Conservation (phyloP, 2,797 vertebrate species). For the Anniella stebbinsi region DNA sequence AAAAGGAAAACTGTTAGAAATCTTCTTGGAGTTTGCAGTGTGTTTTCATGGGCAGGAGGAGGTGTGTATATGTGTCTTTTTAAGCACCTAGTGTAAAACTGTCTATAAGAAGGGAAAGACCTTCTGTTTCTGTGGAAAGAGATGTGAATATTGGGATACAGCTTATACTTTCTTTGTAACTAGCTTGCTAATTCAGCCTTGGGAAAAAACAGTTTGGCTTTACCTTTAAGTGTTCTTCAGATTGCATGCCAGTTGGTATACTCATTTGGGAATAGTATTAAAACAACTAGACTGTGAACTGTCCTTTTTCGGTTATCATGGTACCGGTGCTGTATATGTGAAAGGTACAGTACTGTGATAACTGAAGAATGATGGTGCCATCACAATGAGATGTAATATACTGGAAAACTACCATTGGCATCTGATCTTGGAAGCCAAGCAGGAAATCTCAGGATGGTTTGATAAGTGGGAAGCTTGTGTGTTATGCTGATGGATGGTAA, state of each 20-base stretch:
- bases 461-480: background rate
- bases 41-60: background rate
- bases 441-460: background rate
- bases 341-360: conserved; percentile 99
- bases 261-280: conserved; percentile 39
- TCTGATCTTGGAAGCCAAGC: conserved; percentile 21
- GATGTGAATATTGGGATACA: background rate
- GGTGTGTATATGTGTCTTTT: background rate
- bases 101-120: conserved; percentile 10
- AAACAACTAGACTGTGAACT: conserved; percentile 88
- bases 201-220: background rate
- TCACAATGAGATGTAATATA: conserved; percentile 80
- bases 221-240: background rate
- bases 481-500: background rate
- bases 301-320: conserved; percentile 99
- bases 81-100: background rate
- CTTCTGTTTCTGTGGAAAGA: background rate
- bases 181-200: background rate
- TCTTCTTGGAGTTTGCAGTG: background rate
- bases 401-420: conserved; percentile 44
- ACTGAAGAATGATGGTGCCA: conserved; percentile 99
- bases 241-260: background rate
- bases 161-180: background rate
- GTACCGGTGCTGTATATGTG: conserved; percentile 98
- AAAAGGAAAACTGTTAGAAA: background rate